Base-by-base conservation (phyloP, 2,113 vertebrate species). In the Electrona antarctica region DNA sequence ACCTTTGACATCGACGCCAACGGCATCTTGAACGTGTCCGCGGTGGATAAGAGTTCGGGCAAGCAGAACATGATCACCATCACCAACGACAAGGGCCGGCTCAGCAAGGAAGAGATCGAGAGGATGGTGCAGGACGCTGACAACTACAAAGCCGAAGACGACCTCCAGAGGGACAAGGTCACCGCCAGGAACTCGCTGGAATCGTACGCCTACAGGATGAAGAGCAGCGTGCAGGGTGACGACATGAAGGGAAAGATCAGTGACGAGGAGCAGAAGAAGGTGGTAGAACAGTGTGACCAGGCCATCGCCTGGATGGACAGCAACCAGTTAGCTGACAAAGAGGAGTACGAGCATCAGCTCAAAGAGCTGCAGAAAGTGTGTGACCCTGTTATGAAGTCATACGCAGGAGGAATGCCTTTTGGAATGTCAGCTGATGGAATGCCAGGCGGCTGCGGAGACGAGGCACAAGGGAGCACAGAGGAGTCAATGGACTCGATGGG, bases 51-150 rank as follows among this genome's bases (percentile, higher is more conserved):
- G 48, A 95, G 95, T 79, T 96, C 95, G 0, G 95, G 95, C 0
- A 97, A 96, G 90, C 96, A 96, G 69, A 97, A 96, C 86, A 96
- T 96, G 91, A 96, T 97, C 90, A 97, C 95, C 0, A 96, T 97
- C 80, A 97, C 95, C 0, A 97, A 97, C 0, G 95, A 97, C n/a
- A 95, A 96, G 79, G 96, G 96, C 63, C 88, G 95, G 0, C 86
- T 97, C 78, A 96, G 95, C 0, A 94, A 95, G 0, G 95, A 96
- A 15, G 95, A 97, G 73, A 97, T 97, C 0, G 94, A 96, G 78
- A 92, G 94, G 73, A 97, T 97, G 95, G 94, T 97, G 2, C 95
- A 86, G 0, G 95, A 97, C 2, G 95, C 95, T 0, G 95, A 97
- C 87, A 95, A 95, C 57, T 97, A 96, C 46, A 94, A 95, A 0